Percentiles rank a stretch among this genome's conserved stretches.
phyloP scores from a whole-genome alignment of 2,888 invertebrate genomes.

The Cataglyphis altisquamis region DNA sequence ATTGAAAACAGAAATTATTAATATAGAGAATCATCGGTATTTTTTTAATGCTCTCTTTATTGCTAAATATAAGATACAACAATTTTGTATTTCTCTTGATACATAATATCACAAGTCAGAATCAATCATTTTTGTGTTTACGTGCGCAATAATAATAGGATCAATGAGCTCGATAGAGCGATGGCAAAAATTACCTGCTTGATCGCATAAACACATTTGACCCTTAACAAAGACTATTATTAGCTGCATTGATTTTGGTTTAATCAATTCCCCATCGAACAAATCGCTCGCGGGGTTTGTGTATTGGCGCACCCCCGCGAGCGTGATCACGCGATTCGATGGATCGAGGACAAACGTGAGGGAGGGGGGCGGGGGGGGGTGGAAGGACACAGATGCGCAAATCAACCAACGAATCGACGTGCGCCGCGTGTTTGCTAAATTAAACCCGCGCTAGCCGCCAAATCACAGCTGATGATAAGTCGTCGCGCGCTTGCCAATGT shows the following conservation, averaged over 20 bases:
- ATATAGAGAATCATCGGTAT: neutral
- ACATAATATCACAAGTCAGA: neutral
- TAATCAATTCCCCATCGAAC: constrained; percentile 59
- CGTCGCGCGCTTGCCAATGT: constrained; percentile 29
- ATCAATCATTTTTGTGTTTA: neutral
- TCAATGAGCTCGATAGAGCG: constrained; percentile 28
- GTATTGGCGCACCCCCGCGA: constrained; percentile 39
- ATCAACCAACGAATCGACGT: constrained; percentile 57
- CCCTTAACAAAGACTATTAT: constrained; percentile 43
- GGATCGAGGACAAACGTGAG: constrained; percentile 52
- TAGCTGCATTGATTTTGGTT: constrained; percentile 52
- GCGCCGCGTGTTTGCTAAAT: constrained; percentile 49
- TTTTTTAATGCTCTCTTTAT: neutral
- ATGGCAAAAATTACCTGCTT: constrained; percentile 35
- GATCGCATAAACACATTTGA: constrained; percentile 39
- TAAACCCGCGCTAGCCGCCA: constrained; percentile 57
- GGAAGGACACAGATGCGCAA: constrained; percentile 67
- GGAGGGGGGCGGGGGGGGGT: neutral
- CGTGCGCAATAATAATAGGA: neutral
- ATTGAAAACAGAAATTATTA: neutral
- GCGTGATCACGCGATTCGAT: constrained; percentile 67
- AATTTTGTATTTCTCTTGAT: neutral
- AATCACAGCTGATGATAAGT: constrained; percentile 70
- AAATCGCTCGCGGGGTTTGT: constrained; percentile 36
- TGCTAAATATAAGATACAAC: neutral